Conservation (phyloP, 2,113 vertebrate species). For the Neopipo cinnamomea region DNA sequence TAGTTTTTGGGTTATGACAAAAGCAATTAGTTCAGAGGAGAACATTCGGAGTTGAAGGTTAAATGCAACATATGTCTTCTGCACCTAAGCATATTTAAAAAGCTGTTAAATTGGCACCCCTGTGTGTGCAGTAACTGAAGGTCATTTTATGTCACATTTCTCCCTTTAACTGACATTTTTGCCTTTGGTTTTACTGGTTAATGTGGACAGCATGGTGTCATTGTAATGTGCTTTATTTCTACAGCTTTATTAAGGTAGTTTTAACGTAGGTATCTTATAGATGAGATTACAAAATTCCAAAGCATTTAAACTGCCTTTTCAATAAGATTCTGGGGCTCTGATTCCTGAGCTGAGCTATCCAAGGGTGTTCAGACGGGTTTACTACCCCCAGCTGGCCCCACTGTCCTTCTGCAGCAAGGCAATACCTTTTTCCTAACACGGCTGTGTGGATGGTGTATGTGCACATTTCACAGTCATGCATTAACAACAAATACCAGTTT, state of each 20-base stretch:
- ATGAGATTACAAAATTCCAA: neutral
- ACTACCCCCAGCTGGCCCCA: neutral
- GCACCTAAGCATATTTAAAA: slow-evolving; percentile 19
- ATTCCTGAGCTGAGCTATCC: neutral
- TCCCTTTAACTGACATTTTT: neutral
- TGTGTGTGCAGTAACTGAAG: slow-evolving; percentile 30
- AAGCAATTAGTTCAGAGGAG: neutral
- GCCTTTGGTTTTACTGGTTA: neutral
- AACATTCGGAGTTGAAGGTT: slow-evolving; percentile 11
- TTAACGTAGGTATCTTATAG: neutral
- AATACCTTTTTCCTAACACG: neutral
- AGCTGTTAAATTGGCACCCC: slow-evolving; percentile 47
- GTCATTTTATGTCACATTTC: slow-evolving; percentile 16
- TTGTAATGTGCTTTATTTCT: neutral
- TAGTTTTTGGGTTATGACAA: slow-evolving; percentile 4
- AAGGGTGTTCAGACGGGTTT: neutral
- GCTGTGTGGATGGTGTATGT: neutral
- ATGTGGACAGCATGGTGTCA: neutral
- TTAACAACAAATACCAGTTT: neutral
- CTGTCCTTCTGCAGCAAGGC: neutral
- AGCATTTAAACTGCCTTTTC: neutral
- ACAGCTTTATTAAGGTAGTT: neutral
- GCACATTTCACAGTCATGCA: neutral
- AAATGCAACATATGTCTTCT: slow-evolving; percentile 30
- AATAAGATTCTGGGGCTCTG: neutral